Conservation (phyloP, 64 coral and sea anemone genomes). For the Stylophora pistillata region DNA sequence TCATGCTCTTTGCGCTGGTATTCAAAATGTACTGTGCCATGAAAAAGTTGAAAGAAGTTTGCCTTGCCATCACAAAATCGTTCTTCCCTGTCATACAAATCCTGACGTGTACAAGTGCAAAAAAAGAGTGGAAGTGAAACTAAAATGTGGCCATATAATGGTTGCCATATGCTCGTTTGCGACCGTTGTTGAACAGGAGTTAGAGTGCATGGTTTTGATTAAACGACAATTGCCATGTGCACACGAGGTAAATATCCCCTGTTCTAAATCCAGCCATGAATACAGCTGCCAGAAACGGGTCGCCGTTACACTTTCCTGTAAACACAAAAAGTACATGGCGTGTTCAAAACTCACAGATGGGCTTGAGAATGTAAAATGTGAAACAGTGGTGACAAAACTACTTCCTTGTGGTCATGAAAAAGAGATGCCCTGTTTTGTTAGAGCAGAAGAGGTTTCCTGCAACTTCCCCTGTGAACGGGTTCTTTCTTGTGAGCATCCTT, state of each 20-base stretch:
- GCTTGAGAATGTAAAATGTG: background rate
- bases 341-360: background rate
- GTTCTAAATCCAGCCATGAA: background rate
- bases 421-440: background rate
- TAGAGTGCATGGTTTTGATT: background rate
- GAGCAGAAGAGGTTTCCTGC: constrained; percentile 6
- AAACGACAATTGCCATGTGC: constrained; percentile 10
- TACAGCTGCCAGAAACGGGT: background rate
- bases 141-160: constrained; percentile 30
- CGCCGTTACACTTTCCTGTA: constrained; percentile 21
- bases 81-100: constrained; percentile 20
- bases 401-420: constrained; percentile 44
- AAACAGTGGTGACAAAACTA: background rate
- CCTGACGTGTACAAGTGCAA: constrained; percentile 10
- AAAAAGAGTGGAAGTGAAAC: background rate
- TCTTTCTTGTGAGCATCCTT: constrained; percentile 53
- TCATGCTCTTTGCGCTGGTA: background rate
- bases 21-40: constrained; percentile 14
- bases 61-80: constrained; percentile 15
- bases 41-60: constrained; percentile 3
- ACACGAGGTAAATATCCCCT: constrained; percentile 22
- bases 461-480: background rate
- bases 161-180: background rate
- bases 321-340: background rate
- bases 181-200: background rate